phyloP scores from a whole-genome alignment of 64 coral and sea anemone species.

The Orbicella faveolata region DNA sequence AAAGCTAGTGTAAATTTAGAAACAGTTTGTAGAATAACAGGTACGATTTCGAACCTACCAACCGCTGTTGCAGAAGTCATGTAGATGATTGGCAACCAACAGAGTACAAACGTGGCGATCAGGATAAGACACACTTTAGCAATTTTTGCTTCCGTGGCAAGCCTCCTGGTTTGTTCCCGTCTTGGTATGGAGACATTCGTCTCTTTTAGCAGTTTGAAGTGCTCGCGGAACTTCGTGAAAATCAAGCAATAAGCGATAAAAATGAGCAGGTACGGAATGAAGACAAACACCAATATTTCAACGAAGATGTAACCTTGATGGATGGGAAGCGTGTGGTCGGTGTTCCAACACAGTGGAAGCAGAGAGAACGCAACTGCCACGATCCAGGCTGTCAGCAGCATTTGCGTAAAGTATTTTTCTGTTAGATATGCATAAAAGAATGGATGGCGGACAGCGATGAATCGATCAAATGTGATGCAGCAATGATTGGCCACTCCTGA shows the following conservation, averaged over 20 bases:
- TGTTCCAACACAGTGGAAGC: constrained; percentile 26
- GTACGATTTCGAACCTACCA: constrained; percentile 1
- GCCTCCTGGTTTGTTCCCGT: constrained; percentile 1
- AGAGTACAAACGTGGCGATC: constrained; percentile 5
- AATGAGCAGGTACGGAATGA: constrained; percentile 11
- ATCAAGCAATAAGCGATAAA: constrained; percentile 23
- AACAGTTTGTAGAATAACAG: not conserved
- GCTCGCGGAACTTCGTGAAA: not conserved
- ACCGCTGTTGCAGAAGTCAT: constrained; percentile 17
- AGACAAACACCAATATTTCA: not conserved
- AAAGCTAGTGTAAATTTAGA: constrained; percentile 26
- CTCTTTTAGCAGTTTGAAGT: not conserved
- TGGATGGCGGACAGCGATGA: constrained; percentile 16
- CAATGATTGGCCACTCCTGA: constrained; percentile 15
- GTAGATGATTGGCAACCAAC: constrained; percentile 36
- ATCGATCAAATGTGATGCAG: constrained; percentile 30
- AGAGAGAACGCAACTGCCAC: not conserved
- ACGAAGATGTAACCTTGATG: constrained; percentile 28
- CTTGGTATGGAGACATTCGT: not conserved
- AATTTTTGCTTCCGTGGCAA: constrained; percentile 29
- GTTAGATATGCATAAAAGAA: constrained; percentile 3
- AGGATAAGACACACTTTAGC: constrained; percentile 17
- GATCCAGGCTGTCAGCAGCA: constrained; percentile 1
- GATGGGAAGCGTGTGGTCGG: not conserved
- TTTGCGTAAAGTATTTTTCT: constrained; percentile 3